These are phyloP conservation scores for Apeltes quadracus DNA, from an alignment of 2,113 vertebrate genomes.

Conservation along the genomic window DNA sequence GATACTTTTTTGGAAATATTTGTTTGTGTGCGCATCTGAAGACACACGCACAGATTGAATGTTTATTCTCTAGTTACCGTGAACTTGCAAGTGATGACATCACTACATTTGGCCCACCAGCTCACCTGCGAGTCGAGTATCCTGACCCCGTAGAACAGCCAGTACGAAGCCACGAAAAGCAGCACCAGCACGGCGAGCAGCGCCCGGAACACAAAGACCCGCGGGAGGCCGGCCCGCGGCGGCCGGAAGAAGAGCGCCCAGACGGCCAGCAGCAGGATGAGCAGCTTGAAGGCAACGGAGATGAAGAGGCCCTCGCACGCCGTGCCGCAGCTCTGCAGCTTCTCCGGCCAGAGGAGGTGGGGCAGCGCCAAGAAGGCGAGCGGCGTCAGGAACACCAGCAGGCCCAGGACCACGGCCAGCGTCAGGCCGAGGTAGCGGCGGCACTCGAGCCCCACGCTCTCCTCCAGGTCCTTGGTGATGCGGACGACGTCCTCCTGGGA, in stretches of 20 bases:
- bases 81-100: not conserved
- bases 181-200: constrained; percentile 90
- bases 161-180: constrained; percentile 93
- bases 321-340: constrained; percentile 89
- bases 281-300: constrained; percentile 94
- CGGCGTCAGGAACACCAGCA: constrained; percentile 93
- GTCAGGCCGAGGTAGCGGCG: constrained; percentile 87
- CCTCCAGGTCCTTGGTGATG: constrained; percentile 91
- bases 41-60: not conserved
- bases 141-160: constrained; percentile 95
- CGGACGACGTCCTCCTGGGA: constrained; percentile 96
- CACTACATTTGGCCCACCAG: not conserved
- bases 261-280: constrained; percentile 92
- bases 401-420: constrained; percentile 83
- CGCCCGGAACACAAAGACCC: constrained; percentile 89
- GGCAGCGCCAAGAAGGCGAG: constrained; percentile 93
- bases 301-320: constrained; percentile 96
- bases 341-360: constrained; percentile 90
- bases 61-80: not conserved
- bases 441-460: constrained; percentile 88
- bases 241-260: constrained; percentile 94
- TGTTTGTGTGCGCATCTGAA: not conserved
- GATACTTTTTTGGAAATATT: not conserved
- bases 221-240: constrained; percentile 86
- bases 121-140: constrained; percentile 86